A percentile compares a stretch with the other conserved stretches of the same genome.
Conservation (phyloP, 2,797 vertebrate species). For the Pitangus sulphuratus region DNA sequence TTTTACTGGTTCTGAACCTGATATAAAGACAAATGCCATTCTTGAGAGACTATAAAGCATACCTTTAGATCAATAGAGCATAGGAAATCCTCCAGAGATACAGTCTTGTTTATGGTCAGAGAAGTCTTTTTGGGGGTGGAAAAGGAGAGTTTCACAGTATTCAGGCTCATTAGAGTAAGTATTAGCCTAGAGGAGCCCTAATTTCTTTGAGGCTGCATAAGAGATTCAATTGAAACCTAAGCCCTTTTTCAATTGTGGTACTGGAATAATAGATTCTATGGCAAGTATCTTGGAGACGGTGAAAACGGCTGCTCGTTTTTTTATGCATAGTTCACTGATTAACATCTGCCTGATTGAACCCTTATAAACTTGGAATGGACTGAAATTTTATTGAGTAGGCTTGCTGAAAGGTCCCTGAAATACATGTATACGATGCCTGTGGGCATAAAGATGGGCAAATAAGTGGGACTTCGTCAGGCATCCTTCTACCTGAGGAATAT, state of each 20-base stretch:
- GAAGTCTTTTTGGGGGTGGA: conserved; percentile 44
- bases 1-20: conserved; percentile 26
- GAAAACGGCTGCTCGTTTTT: conserved; percentile 72
- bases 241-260: conserved; percentile 58
- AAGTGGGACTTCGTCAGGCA: neutral
- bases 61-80: conserved; percentile 21
- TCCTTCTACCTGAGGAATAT: neutral
- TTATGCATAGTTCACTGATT: conserved; percentile 66
- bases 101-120: conserved; percentile 50
- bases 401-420: conserved; percentile 67
- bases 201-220: conserved; percentile 52
- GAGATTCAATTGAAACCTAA: conserved; percentile 62
- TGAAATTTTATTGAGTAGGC: conserved; percentile 57
- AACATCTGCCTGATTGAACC: conserved; percentile 70
- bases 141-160: conserved; percentile 61
- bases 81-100: conserved; percentile 65
- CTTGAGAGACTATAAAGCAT: conserved; percentile 9
- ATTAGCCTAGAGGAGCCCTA: conserved; percentile 60
- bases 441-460: neutral
- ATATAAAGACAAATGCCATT: conserved; percentile 44
- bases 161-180: conserved; percentile 65
- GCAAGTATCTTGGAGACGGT: conserved; percentile 70
- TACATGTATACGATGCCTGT: neutral
- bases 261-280: conserved; percentile 58
- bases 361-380: conserved; percentile 62